Conservation (phyloP, 2,113 vertebrate genomes). For the Chascanopsetta lugubris region DNA sequence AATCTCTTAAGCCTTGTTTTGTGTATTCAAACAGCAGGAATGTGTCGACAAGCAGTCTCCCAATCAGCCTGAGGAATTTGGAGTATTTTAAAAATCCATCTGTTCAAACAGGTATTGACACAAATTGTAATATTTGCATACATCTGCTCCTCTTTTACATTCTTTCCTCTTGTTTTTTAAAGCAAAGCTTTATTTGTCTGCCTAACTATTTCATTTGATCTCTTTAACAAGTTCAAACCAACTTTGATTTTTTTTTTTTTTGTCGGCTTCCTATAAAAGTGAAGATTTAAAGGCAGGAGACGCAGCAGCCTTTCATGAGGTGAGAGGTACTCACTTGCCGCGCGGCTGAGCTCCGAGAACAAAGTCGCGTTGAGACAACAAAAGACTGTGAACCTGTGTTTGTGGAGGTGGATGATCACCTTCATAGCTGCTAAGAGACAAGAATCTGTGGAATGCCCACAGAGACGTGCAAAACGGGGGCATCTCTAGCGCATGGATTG, state of each 20-base stretch:
- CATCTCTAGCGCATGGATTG: slow-evolving; percentile 31
- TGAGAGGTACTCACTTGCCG: slow-evolving; percentile 28
- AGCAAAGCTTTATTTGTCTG: neutral
- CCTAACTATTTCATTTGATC: neutral
- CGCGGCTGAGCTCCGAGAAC: slow-evolving; percentile 14
- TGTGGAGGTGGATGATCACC: slow-evolving; percentile 25
- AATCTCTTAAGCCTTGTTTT: neutral
- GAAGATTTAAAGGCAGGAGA: slow-evolving; percentile 21
- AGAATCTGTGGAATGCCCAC: slow-evolving; percentile 21
- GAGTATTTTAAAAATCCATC: neutral
- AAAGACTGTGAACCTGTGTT: neutral
- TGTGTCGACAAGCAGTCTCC: neutral
- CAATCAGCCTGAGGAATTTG: neutral
- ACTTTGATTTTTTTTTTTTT: neutral
- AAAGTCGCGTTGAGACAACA: slow-evolving; percentile 49
- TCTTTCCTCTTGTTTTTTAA: neutral
- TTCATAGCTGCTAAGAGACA: slow-evolving; percentile 20
- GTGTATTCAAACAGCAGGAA: neutral
- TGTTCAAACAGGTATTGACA: neutral
- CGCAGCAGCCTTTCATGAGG: slow-evolving; percentile 12
- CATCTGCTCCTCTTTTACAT: no score
- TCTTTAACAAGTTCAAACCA: neutral
- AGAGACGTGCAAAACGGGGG: slow-evolving; percentile 37
- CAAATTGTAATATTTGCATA: neutral
- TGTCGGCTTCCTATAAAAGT: neutral